These are phyloP conservation scores for Pseudobourletiella spinata DNA, from an alignment of 1,140 invertebrate species.

Conservation along the genomic window DNA sequence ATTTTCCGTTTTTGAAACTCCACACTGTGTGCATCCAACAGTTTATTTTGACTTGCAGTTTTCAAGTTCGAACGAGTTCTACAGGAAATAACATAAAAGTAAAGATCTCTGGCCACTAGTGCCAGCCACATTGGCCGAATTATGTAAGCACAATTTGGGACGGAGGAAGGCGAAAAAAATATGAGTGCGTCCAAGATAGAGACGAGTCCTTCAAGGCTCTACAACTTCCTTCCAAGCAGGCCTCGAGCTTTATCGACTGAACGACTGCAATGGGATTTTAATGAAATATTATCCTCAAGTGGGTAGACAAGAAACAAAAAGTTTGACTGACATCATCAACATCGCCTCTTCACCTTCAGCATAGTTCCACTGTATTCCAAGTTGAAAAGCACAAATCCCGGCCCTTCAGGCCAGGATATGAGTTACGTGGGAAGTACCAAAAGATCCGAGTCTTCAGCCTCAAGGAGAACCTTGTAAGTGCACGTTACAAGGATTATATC, in stretches of 20 bases:
- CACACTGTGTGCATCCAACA: not conserved
- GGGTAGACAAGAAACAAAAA: not conserved
- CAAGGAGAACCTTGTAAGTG: slow-evolving; percentile 23
- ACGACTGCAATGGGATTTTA: not conserved
- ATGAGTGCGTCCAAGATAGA: not conserved
- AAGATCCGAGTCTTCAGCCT: slow-evolving; percentile 21
- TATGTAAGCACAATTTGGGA: too few species aligned
- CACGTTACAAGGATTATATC: too few species aligned
- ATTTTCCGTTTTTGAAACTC: not conserved
- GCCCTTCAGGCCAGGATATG: slow-evolving; percentile 2
- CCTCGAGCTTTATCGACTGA: not conserved
- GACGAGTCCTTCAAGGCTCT: not conserved
- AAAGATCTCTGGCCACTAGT: too few species aligned
- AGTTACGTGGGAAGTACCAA: slow-evolving; percentile 16
- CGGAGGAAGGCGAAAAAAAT: too few species aligned
- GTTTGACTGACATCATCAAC: not conserved
- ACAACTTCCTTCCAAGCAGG: not conserved
- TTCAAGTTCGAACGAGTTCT: not conserved
- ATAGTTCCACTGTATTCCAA: not conserved
- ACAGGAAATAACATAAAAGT: not conserved
- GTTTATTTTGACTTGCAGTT: not conserved
- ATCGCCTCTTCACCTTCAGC: not conserved
- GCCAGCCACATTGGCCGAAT: too few species aligned
- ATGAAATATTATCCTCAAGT: not conserved
- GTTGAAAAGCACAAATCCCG: not conserved